Evolutionary conservation across 2,888 invertebrate species (phyloP).

Genomic region (Conomelus anceps): DNA sequence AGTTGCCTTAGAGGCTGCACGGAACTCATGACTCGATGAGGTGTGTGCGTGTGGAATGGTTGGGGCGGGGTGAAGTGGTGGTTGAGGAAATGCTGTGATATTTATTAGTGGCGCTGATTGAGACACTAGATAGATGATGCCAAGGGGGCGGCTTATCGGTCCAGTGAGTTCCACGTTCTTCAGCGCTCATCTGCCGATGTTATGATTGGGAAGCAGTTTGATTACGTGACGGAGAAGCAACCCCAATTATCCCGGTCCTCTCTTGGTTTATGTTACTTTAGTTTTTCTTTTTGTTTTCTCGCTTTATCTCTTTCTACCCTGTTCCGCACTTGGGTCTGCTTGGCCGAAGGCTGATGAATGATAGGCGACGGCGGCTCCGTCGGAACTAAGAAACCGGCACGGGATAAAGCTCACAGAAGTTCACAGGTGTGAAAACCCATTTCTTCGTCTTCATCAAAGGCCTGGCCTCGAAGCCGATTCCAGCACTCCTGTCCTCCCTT

Average conservation of each 20-base stretch:
- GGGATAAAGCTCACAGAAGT: neutral
- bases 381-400: neutral
- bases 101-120: neutral
- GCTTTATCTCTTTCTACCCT: neutral
- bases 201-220: neutral
- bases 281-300: neutral
- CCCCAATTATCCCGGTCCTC: neutral
- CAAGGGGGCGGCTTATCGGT: neutral
- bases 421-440: neutral
- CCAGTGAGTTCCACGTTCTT: neutral
- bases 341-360: neutral
- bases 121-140: neutral
- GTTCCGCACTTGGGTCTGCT: neutral
- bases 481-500: neutral
- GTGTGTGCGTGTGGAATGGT: neutral
- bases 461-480: neutral
- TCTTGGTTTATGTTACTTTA: neutral
- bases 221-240: neutral
- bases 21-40: neutral
- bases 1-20: neutral
- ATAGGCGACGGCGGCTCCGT: neutral
- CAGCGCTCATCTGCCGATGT: neutral
- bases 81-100: neutral
- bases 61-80: neutral
- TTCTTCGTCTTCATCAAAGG: neutral